Base-by-base conservation (phyloP, 2,888 invertebrate species). In the Drosophila picticornis region DNA sequence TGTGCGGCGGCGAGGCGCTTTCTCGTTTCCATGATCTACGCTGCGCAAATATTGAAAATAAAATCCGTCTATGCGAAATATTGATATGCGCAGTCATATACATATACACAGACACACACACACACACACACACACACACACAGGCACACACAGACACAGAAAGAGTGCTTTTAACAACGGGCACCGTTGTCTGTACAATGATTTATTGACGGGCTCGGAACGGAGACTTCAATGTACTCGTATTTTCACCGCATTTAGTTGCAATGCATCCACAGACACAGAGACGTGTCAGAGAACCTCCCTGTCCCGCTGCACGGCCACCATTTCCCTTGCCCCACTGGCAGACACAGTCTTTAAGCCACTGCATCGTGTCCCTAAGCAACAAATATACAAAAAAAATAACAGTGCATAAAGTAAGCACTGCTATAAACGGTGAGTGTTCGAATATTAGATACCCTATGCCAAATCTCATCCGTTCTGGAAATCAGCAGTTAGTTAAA, bases 31-130 rank as follows among this genome's bases (percentile, higher is more conserved):
- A 72, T 79, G 78, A 79, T 79, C 78, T 80, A 66, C 86, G 79
- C 83, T 85, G 88, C 86, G 85, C 87, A 88, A 88, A 88, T 86
- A 86, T 86, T 86, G 85, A 88, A 86, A 88, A 86, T 84, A 88
- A 89, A 86, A 86, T 86, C 85, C 84, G 89, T 88, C 85, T 86
- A 86, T 88, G 72, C 82, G 68, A 88, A 84, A 84, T 85, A 85
- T 85, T 85, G 84, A 85, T 86, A 85, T 85, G 88, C 85, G 65
- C 77, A 78, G 75, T 83, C 83, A 56, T 75, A 79, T 61, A 79
- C 48, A 75, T 25, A 59, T 32, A 64, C 22, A 69, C 16, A 61
- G 16, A 36, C 22, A 34, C 2, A 50, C 27, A n/a, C 22, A 48
- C 13, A 36, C 29, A 29, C 56, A 53, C 11, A 46, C 16, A 57